Evolutionary conservation across 2,113 vertebrate species (phyloP).

Genomic region (Todiramphus chloris): DNA sequence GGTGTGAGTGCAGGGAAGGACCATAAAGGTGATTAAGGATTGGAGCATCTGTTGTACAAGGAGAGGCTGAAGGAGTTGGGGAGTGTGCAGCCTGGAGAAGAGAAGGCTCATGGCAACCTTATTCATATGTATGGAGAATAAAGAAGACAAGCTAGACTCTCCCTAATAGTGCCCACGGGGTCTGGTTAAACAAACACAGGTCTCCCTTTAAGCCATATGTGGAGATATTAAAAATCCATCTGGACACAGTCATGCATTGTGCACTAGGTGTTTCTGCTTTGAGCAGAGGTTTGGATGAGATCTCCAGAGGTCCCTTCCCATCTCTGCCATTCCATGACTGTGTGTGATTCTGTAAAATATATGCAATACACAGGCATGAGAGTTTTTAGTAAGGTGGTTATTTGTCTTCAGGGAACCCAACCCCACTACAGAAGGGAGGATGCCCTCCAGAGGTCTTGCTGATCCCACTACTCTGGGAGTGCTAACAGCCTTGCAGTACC

Average conservation of each 20-base stretch:
- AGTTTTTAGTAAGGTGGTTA: neutral
- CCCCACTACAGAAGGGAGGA: neutral
- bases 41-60: neutral
- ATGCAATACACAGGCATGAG: neutral
- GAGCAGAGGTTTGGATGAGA: neutral
- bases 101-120: neutral
- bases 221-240: neutral
- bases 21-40: neutral
- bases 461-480: neutral
- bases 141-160: neutral
- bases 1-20: neutral
- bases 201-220: neutral
- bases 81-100: neutral
- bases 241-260: neutral
- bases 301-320: neutral
- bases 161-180: neutral
- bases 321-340: neutral
- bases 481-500: neutral
- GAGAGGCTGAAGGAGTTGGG: neutral
- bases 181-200: neutral
- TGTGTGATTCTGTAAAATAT: neutral
- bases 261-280: neutral
- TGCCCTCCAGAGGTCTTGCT: neutral
- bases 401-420: neutral
- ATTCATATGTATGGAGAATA: neutral